Evolutionary conservation across 2,797 vertebrate species (phyloP).

Genomic region (Pangasius macronema): DNA sequence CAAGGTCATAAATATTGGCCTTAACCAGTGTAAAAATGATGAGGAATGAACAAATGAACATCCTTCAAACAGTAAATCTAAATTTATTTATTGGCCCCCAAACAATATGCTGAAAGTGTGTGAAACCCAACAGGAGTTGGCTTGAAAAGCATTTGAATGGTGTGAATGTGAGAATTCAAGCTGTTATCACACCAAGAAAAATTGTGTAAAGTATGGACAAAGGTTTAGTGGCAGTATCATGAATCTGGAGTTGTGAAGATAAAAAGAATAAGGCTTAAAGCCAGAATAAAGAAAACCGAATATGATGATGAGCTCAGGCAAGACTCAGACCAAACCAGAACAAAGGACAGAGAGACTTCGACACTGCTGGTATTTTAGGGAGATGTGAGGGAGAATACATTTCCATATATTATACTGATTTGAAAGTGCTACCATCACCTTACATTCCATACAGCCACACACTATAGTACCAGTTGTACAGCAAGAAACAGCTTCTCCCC

Average conservation of each 20-base stretch:
- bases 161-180: slow-evolving; percentile 26
- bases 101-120: slow-evolving; percentile 17
- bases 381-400: slow-evolving; percentile 26
- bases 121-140: slow-evolving; percentile 19
- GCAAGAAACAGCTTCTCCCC: neutral
- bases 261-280: slow-evolving; percentile 24
- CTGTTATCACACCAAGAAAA: neutral
- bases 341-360: slow-evolving; percentile 17
- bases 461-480: slow-evolving; percentile 35
- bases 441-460: neutral
- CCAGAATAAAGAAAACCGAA: slow-evolving; percentile 29
- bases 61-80: slow-evolving; percentile 16
- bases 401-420: slow-evolving; percentile 42
- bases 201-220: slow-evolving; percentile 11
- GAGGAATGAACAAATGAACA: slow-evolving; percentile 14
- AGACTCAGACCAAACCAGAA: slow-evolving; percentile 9
- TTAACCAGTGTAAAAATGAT: neutral
- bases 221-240: slow-evolving; percentile 16
- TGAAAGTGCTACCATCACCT: slow-evolving; percentile 6
- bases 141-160: slow-evolving; percentile 1
- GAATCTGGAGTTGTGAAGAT: slow-evolving; percentile 21
- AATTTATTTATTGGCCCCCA: slow-evolving; percentile 26
- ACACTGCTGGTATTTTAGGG: slow-evolving; percentile 27
- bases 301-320: slow-evolving; percentile 12
- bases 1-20: neutral